phyloP scores from a whole-genome alignment of 2,888 invertebrate genomes.

The Rapana venosa region DNA sequence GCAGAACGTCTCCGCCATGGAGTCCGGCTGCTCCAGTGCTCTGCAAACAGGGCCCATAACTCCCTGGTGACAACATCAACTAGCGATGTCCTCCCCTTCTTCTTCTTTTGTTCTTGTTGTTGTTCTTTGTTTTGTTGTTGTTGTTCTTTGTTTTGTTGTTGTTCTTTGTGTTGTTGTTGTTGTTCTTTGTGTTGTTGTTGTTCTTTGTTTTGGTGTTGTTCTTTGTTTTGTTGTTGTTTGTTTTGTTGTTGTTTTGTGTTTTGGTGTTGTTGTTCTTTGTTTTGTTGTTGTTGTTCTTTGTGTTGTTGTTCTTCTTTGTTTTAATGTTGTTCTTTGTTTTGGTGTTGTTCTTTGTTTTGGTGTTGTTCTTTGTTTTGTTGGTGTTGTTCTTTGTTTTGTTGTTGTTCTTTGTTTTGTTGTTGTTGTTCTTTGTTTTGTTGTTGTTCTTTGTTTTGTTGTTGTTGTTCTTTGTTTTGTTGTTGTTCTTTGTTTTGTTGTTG shows the following conservation, averaged over 20 bases:
- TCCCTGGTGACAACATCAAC: too few species aligned
- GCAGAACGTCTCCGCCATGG: conserved; percentile 33
- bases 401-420: neutral
- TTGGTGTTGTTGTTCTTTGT: neutral
- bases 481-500: neutral
- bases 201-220: neutral
- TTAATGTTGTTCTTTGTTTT: neutral
- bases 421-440: neutral
- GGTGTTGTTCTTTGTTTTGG: neutral
- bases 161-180: neutral
- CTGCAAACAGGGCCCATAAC: neutral
- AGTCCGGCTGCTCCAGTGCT: neutral
- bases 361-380: neutral
- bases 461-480: neutral
- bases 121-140: neutral
- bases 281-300: neutral
- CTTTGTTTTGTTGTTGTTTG: neutral
- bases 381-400: neutral
- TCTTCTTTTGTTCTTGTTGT: neutral
- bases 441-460: neutral
- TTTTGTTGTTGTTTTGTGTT: neutral
- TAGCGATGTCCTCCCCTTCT: neutral
- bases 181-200: neutral
- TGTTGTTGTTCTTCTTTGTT: neutral
- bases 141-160: neutral